Conservation (phyloP, 2,797 vertebrate genomes). For the Hypotaenidia okinawae region DNA sequence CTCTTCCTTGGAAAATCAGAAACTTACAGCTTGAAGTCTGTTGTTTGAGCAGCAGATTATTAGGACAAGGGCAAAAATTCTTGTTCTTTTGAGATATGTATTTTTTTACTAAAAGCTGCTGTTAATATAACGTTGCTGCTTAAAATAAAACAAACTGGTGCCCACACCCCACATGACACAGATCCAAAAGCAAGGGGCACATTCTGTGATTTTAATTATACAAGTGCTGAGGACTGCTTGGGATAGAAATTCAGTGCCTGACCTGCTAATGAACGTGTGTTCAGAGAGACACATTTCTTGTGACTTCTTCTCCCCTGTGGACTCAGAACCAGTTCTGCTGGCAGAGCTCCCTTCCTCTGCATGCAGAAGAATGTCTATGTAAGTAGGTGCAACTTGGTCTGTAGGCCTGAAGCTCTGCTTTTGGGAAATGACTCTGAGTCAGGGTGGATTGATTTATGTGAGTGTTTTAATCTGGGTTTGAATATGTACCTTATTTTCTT, state of each 20-base stretch:
- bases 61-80: background rate
- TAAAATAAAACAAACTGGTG: background rate
- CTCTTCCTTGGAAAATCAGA: background rate
- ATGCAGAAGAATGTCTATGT: background rate
- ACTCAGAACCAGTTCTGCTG: background rate
- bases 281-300: background rate
- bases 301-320: background rate
- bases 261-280: background rate
- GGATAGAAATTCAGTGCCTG: background rate
- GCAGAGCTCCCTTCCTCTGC: background rate
- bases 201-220: background rate
- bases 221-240: background rate
- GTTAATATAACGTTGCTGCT: background rate
- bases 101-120: background rate
- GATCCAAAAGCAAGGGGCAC: background rate
- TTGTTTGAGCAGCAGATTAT: background rate
- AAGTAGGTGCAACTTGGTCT: background rate
- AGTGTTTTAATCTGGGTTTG: background rate
- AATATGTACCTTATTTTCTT: background rate
- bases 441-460: background rate
- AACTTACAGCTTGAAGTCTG: background rate
- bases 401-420: background rate
- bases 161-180: rapidly evolving
- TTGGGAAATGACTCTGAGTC: background rate
- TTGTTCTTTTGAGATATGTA: background rate